phyloP scores from a whole-genome alignment of 2,888 invertebrate species.

The Pollenia angustigena region DNA sequence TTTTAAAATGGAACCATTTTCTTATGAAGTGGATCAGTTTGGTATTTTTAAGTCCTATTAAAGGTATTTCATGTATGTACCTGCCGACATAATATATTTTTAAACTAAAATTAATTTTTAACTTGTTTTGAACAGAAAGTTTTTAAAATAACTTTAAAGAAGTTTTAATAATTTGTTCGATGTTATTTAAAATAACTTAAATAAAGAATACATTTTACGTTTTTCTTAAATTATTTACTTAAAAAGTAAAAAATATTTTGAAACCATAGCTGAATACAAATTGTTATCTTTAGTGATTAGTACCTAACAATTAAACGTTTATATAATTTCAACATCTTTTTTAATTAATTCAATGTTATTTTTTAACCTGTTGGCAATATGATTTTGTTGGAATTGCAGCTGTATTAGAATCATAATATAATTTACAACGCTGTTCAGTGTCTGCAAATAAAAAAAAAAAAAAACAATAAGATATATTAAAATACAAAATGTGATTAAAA shows the following conservation, averaged over 20 bases:
- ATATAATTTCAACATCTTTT: conserved; percentile 16
- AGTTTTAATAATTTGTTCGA: no score
- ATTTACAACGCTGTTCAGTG: conserved; percentile 79
- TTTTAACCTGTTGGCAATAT: conserved; percentile 69
- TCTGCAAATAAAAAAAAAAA: conserved; percentile 72
- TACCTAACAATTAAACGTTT: no score
- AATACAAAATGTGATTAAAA: no score
- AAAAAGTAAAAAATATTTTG: no score
- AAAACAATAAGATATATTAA: background rate
- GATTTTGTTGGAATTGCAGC: conserved; percentile 80
- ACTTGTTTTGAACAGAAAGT: background rate
- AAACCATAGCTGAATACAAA: no score
- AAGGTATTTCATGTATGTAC: background rate
- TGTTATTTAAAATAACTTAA: no score
- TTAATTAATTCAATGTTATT: conserved; percentile 5
- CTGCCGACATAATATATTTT: background rate
- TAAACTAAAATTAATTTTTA: background rate
- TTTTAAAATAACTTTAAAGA: background rate
- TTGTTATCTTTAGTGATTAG: no score
- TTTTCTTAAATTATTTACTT: no score
- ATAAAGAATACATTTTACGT: no score
- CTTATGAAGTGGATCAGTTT: conserved; percentile 67
- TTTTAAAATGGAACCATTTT: conserved; percentile 55
- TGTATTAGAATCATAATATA: conserved; percentile 81
- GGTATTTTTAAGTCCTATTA: conserved; percentile 64